Evolutionary conservation across 1,140 invertebrate species (phyloP).

Genomic region (Conus ventricosus): DNA sequence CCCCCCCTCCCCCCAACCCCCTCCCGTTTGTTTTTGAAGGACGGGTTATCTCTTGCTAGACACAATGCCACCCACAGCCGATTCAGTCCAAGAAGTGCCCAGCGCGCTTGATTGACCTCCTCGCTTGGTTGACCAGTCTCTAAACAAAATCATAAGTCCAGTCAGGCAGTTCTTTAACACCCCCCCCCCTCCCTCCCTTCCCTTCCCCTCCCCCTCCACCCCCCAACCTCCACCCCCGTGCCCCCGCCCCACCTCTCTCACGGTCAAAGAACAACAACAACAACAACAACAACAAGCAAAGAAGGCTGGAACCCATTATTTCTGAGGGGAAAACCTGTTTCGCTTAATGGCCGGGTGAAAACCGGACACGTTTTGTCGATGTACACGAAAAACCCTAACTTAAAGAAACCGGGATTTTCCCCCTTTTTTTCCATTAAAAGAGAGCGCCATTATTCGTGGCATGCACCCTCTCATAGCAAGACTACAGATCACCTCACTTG

Average conservation of each 20-base stretch:
- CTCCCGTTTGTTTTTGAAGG: too few species aligned
- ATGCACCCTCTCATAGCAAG: too few species aligned
- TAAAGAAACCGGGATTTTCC: background rate
- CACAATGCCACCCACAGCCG: too few species aligned
- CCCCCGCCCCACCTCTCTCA: background rate
- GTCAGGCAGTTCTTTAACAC: background rate
- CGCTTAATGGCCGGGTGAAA: background rate
- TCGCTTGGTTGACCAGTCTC: background rate
- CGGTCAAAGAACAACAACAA: background rate
- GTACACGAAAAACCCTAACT: background rate
- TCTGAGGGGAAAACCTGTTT: background rate
- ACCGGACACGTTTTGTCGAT: background rate
- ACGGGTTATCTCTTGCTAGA: too few species aligned
- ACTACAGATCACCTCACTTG: background rate
- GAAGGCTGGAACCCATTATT: background rate
- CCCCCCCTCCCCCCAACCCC: too few species aligned
- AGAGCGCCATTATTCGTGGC: too few species aligned
- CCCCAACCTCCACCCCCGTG: too few species aligned
- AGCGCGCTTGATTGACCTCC: background rate
- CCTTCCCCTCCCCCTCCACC: background rate
- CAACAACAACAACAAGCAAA: too few species aligned
- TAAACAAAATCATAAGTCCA: background rate
- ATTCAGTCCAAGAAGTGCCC: too few species aligned
- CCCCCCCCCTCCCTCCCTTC: too few species aligned
- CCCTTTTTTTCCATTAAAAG: background rate